phyloP scores from a whole-genome alignment of 2,797 vertebrate genomes.

The Acropternis orthonyx region DNA sequence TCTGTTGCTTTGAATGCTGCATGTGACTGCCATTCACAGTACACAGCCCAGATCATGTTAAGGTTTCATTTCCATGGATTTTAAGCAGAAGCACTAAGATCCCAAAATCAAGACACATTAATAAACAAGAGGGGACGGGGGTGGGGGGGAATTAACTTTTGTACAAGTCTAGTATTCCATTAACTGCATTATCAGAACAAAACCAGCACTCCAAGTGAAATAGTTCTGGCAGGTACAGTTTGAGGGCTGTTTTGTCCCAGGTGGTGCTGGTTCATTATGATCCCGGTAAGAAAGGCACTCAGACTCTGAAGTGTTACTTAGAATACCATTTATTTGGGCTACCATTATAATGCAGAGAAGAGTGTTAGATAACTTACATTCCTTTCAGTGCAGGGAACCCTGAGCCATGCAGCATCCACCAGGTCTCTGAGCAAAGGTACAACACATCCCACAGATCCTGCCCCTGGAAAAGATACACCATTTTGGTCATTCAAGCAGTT shows the following conservation, averaged over 20 bases:
- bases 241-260: not conserved
- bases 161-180: not conserved
- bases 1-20: rapidly evolving
- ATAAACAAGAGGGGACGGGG: not conserved
- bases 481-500: not conserved
- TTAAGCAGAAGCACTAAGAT: not conserved
- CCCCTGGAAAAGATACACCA: not conserved
- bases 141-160: rapidly evolving
- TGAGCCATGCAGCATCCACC: not conserved
- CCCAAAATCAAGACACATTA: not conserved
- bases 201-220: not conserved
- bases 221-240: not conserved
- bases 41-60: not conserved
- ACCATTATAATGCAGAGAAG: not conserved
- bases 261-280: not conserved
- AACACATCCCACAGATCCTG: rapidly evolving
- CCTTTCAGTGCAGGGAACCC: not conserved
- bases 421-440: not conserved
- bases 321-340: not conserved
- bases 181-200: not conserved
- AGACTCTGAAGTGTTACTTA: not conserved
- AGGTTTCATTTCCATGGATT: not conserved
- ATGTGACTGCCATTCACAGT: no score
- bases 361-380: not conserved
- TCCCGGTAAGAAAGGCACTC: not conserved